Conservation (phyloP, 2,113 vertebrate species). For the Tringa solitaria region DNA sequence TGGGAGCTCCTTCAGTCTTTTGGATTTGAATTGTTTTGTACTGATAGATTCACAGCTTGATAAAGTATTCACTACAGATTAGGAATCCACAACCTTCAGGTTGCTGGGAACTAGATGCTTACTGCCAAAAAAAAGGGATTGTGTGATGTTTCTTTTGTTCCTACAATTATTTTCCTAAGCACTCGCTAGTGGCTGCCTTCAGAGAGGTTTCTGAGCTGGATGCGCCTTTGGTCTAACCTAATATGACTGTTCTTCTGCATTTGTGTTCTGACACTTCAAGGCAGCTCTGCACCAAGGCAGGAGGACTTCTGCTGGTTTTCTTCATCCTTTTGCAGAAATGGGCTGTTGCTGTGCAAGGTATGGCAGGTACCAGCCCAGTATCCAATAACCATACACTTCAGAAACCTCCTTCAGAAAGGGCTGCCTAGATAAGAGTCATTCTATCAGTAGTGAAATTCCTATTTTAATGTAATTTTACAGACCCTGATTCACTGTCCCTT, state of each 20-base stretch:
- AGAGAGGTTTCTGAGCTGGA: not conserved
- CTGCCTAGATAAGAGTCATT: not conserved
- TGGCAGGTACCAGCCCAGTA: not conserved
- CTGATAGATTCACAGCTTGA: not conserved
- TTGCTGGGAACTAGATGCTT: not conserved
- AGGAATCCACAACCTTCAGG: not conserved
- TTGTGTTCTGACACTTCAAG: rapidly evolving
- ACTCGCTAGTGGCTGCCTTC: not conserved
- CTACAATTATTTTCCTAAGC: not conserved
- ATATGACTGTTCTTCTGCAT: not conserved
- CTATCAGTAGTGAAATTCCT: slow-evolving; percentile 48
- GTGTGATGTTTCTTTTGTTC: not conserved
- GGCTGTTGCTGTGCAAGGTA: not conserved
- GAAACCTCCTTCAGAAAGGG: not conserved
- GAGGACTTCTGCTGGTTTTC: not conserved
- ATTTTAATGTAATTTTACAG: slow-evolving; percentile 65
- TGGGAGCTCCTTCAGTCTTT: not conserved
- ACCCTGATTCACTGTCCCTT: slow-evolving; percentile 71
- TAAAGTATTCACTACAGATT: not conserved
- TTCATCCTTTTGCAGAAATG: not conserved
- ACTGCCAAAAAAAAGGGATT: not conserved
- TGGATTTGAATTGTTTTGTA: not conserved
- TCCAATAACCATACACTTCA: not conserved
- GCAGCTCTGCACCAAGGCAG: not conserved
- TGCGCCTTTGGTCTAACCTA: not conserved